A percentile compares a stretch with the other conserved stretches of the same genome.
These are phyloP conservation scores for Mythimna albipuncta DNA, from an alignment of 2,888 invertebrate species.

Conservation along the genomic window DNA sequence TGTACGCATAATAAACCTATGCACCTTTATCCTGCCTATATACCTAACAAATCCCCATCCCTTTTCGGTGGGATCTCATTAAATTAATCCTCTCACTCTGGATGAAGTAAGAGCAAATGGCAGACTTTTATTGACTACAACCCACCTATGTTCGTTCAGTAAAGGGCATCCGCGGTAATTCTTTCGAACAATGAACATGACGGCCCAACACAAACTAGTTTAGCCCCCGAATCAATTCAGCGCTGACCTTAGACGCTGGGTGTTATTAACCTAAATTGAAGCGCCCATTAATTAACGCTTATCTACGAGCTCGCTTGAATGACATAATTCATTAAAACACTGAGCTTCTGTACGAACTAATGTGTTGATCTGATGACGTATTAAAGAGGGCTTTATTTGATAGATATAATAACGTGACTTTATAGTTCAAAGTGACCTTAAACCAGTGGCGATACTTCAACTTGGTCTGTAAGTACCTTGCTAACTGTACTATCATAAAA, in stretches of 20 bases:
- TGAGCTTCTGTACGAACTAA: conserved; percentile 31
- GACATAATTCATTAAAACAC: conserved; percentile 62
- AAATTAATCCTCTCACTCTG: no score
- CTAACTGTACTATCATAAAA: no score
- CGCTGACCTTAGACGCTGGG: conserved; percentile 48
- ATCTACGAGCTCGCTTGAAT: conserved; percentile 52
- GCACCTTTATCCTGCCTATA: no score
- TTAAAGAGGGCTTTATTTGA: conserved; percentile 35
- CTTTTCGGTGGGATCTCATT: no score
- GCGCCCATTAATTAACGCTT: conserved; percentile 61
- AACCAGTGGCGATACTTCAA: no score
- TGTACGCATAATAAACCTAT: no score
- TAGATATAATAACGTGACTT: neutral
- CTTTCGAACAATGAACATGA: neutral
- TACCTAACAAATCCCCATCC: no score
- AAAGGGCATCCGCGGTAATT: no score
- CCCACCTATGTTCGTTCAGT: no score
- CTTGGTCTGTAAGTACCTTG: no score
- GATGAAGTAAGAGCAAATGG: no score
- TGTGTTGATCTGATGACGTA: conserved; percentile 31
- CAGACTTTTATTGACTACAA: no score
- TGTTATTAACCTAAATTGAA: conserved; percentile 66
- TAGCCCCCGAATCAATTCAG: conserved; percentile 57
- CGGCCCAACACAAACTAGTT: conserved; percentile 23
- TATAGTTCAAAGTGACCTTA: neutral